These are phyloP conservation scores for Pyrocephalus nanus DNA, from an alignment of 2,797 vertebrate genomes.

Conservation along the genomic window DNA sequence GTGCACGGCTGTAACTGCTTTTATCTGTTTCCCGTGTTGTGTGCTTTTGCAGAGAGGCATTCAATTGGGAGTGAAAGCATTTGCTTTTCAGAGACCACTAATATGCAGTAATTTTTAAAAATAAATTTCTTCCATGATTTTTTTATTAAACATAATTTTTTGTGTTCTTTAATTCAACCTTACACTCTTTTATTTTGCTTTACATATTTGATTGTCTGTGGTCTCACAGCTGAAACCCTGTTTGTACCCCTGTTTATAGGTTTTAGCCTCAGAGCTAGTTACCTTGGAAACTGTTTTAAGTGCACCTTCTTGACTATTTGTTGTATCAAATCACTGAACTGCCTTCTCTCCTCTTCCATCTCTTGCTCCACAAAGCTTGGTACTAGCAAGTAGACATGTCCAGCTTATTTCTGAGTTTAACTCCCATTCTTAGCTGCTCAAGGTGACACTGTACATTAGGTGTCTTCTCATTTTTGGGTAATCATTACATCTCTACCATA, in stretches of 20 bases:
- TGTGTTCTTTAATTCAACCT: background rate
- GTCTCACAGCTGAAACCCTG: background rate
- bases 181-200: slow-evolving; percentile 14
- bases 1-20: background rate
- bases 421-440: background rate
- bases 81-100: background rate
- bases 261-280: slow-evolving; percentile 47
- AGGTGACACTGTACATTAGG: background rate
- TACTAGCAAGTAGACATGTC: background rate
- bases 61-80: background rate
- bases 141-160: background rate
- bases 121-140: background rate
- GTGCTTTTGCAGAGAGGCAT: background rate
- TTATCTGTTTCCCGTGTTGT: background rate
- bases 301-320: slow-evolving; percentile 47
- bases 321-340: slow-evolving; percentile 37
- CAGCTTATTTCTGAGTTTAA: background rate
- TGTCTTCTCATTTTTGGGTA: background rate
- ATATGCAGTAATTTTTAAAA: rapidly evolving
- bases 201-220: background rate
- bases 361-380: background rate
- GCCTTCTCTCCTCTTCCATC: slow-evolving; percentile 11
- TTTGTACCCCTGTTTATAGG: slow-evolving; percentile 41
- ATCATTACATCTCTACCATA: background rate
- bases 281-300: slow-evolving; percentile 70